These are phyloP conservation scores for Erythrolamprus reginae DNA, from an alignment of 2,113 vertebrate genomes.

Conservation along the genomic window DNA sequence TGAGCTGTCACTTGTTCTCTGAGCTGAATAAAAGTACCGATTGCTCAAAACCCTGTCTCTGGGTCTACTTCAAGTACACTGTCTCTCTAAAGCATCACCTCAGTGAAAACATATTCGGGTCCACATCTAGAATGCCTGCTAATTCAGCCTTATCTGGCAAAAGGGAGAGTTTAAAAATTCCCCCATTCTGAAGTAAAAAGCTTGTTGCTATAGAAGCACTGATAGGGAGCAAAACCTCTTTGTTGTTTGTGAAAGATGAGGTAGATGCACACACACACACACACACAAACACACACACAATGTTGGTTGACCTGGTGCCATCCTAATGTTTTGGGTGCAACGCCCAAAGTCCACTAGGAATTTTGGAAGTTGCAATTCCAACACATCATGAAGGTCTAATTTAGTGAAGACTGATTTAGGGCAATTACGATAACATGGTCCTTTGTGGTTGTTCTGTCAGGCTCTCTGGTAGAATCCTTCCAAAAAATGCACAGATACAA, in stretches of 20 bases:
- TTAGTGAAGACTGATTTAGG: not conserved
- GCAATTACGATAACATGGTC: not conserved
- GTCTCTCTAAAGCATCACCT: not conserved
- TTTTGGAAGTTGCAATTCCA: not conserved
- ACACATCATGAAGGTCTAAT: not conserved
- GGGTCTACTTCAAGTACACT: too few relatives aligned
- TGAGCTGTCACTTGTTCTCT: too few relatives aligned
- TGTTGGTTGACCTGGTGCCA: not conserved
- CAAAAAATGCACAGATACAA: too few relatives aligned
- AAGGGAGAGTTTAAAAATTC: not conserved
- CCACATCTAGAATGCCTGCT: not conserved
- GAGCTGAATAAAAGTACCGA: too few relatives aligned
- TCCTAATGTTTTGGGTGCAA: not conserved
- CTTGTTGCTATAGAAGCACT: not conserved
- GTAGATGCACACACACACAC: too few relatives aligned
- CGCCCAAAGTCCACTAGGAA: not conserved
- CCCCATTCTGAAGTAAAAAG: not conserved
- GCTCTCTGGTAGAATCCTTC: too few relatives aligned
- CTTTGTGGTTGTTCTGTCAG: too few relatives aligned
- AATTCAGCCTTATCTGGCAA: not conserved
- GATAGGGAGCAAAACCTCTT: not conserved
- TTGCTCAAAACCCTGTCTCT: too few relatives aligned
- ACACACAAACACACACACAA: too few relatives aligned
- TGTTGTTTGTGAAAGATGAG: not conserved
- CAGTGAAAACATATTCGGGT: not conserved